Evolutionary conservation across 2,888 invertebrate genomes (phyloP).

Genomic region (Octodonta nipae): DNA sequence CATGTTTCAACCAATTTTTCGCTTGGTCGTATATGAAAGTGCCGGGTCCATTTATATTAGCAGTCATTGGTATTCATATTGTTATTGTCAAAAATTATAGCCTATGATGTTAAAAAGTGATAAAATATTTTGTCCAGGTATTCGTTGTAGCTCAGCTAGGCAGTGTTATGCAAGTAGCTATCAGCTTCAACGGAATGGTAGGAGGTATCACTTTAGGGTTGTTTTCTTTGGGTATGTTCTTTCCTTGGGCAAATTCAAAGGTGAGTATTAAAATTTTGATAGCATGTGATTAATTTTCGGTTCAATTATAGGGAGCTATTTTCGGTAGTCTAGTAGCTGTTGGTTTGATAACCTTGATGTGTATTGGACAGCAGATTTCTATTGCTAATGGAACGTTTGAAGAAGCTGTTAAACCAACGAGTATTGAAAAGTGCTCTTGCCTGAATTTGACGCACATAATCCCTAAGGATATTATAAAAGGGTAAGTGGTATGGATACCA

Average conservation of each 20-base stretch:
- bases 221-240: constrained; percentile 77
- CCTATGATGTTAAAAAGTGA: not conserved
- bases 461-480: constrained; percentile 1
- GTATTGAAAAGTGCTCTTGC: constrained; percentile 41
- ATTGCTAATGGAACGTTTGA: constrained; percentile 35
- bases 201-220: constrained; percentile 79
- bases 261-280: constrained; percentile 32
- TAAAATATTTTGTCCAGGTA: constrained; percentile 35
- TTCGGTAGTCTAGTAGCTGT: constrained; percentile 49
- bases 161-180: constrained; percentile 75
- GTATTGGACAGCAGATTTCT: constrained; percentile 53
- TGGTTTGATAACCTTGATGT: constrained; percentile 47
- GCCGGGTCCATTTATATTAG: no score
- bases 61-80: no score
- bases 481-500: constrained; percentile 6
- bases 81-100: no score
- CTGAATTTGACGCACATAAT: constrained; percentile 23
- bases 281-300: constrained; percentile 1
- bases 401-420: constrained; percentile 37
- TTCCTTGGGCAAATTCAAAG: constrained; percentile 74
- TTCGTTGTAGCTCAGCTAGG: constrained; percentile 79
- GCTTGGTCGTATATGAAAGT: no score
- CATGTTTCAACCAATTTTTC: no score
- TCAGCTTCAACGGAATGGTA: constrained; percentile 79
- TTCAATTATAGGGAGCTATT: constrained; percentile 45